Evolutionary conservation across 2,113 vertebrate genomes (phyloP).

Genomic region (Psettodes erumei): DNA sequence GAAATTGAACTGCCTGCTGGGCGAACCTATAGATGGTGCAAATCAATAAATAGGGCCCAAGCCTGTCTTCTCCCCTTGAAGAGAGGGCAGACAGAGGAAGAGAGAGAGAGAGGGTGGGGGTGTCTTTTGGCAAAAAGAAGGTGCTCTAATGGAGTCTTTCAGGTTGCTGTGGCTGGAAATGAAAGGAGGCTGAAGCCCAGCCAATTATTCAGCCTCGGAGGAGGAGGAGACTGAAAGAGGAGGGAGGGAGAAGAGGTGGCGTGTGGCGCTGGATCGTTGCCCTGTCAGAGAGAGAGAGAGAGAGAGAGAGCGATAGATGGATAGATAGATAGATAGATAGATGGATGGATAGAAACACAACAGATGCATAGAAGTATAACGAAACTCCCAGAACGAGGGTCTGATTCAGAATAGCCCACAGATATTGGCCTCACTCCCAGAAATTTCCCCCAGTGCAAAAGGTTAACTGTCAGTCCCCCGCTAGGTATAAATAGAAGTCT

Average conservation of each 20-base stretch:
- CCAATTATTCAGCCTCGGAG: constrained; percentile 75
- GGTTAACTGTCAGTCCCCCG: constrained; percentile 84
- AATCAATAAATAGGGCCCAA: constrained; percentile 59
- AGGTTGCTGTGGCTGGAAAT: constrained; percentile 78
- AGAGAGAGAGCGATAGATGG: constrained; percentile 17
- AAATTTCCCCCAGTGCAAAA: constrained; percentile 81
- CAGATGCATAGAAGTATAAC: constrained; percentile 51
- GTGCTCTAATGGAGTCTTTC: constrained; percentile 79
- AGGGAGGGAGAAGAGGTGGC: constrained; percentile 56
- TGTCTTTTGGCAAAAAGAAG: constrained; percentile 66
- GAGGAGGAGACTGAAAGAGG: constrained; percentile 58
- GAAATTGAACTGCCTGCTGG: constrained; percentile 31
- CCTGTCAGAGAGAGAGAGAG: constrained; percentile 13
- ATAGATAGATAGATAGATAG: constrained; percentile 26
- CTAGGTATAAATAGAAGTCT: constrained; percentile 82
- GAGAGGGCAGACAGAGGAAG: constrained; percentile 36
- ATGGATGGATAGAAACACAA: constrained; percentile 25
- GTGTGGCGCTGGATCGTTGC: constrained; percentile 68
- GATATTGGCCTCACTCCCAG: constrained; percentile 79
- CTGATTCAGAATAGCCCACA: constrained; percentile 64
- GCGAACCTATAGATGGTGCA: constrained; percentile 48
- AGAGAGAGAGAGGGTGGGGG: neutral
- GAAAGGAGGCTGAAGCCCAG: constrained; percentile 77
- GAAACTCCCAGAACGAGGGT: constrained; percentile 52
- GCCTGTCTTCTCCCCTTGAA: constrained; percentile 56